Evolutionary conservation across 2,797 vertebrate genomes (phyloP).

Genomic region (Rhinatrema bivittatum): DNA sequence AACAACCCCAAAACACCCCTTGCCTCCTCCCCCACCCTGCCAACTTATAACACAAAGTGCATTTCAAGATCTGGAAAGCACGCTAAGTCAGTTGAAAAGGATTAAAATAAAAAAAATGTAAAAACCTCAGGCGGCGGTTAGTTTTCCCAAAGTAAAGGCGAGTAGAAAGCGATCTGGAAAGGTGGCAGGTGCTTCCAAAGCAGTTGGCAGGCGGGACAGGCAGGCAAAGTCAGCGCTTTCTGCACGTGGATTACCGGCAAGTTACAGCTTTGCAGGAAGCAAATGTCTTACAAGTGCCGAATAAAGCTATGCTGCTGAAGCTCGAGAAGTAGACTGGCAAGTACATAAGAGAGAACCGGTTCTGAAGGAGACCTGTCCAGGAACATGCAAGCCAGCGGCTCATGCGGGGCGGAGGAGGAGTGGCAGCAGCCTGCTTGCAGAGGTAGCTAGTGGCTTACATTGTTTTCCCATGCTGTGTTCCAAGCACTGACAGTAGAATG

Average conservation of each 20-base stretch:
- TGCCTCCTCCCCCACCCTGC: too few species aligned
- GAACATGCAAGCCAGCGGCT: slow-evolving; percentile 55
- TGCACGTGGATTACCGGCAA: slow-evolving; percentile 3
- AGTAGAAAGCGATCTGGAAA: slow-evolving; percentile 13
- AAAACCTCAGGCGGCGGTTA: slow-evolving; percentile 47
- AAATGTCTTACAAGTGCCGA: slow-evolving; percentile 59
- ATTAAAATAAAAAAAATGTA: slow-evolving; percentile 13
- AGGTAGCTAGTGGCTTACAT: slow-evolving; percentile 62
- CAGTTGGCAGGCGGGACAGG: too few species aligned
- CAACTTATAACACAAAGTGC: slow-evolving; percentile 2
- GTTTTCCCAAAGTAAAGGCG: slow-evolving; percentile 27
- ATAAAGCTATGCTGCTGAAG: slow-evolving; percentile 36
- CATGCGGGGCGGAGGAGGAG: slow-evolving; percentile 52
- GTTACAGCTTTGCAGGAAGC: slow-evolving; percentile 47
- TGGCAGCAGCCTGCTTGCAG: slow-evolving; percentile 50
- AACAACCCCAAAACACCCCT: too few species aligned
- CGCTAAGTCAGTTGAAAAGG: slow-evolving; percentile 52
- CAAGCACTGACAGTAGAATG: slow-evolving; percentile 32
- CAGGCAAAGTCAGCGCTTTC: not conserved
- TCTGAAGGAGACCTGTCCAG: slow-evolving; percentile 31
- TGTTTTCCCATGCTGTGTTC: slow-evolving; percentile 41
- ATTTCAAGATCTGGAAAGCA: slow-evolving; percentile 25
- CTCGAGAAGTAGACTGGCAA: slow-evolving; percentile 13
- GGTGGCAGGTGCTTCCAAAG: slow-evolving; percentile 7
- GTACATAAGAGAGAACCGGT: slow-evolving; percentile 22